Percentiles rank a stretch among this genome's conserved stretches.
phyloP scores from a whole-genome alignment of 2,888 invertebrate genomes.

The Lucinisca nassula region DNA sequence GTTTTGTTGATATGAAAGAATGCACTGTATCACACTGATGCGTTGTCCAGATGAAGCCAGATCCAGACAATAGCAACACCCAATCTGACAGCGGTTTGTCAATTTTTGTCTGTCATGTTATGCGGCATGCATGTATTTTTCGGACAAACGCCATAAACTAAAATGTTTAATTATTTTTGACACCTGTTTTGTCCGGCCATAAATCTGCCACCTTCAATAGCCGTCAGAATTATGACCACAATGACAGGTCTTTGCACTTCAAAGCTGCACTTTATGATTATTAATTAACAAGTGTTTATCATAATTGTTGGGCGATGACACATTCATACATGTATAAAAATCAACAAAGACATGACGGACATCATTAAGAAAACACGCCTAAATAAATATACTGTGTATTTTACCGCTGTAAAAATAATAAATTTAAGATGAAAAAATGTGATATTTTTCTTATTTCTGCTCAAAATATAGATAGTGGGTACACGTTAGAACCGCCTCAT shows the following conservation, averaged over 20 bases:
- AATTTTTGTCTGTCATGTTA: not conserved
- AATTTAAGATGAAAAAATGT: too few relatives aligned
- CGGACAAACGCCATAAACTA: not conserved
- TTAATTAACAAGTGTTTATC: slow-evolving; percentile 14
- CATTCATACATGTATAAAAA: not conserved
- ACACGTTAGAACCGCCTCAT: too few relatives aligned
- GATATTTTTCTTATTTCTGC: too few relatives aligned
- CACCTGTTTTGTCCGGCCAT: not conserved
- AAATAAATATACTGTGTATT: too few relatives aligned
- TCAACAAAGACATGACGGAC: not conserved
- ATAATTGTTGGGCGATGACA: not conserved
- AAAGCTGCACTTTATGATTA: slow-evolving; percentile 13
- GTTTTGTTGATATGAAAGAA: too few relatives aligned
- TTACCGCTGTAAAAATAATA: too few relatives aligned
- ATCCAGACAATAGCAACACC: too few relatives aligned
- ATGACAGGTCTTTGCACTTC: not conserved
- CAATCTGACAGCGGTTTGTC: not conserved
- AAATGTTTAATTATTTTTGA: slow-evolving; percentile 4
- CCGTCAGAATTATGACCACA: not conserved
- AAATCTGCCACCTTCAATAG: not conserved
- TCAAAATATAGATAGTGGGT: too few relatives aligned
- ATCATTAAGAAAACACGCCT: too few relatives aligned
- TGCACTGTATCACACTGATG: too few relatives aligned
- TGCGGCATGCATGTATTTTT: not conserved
- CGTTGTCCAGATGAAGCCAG: too few relatives aligned